Conservation (phyloP, 2,888 invertebrate genomes). For the Coelopa pilipes region DNA sequence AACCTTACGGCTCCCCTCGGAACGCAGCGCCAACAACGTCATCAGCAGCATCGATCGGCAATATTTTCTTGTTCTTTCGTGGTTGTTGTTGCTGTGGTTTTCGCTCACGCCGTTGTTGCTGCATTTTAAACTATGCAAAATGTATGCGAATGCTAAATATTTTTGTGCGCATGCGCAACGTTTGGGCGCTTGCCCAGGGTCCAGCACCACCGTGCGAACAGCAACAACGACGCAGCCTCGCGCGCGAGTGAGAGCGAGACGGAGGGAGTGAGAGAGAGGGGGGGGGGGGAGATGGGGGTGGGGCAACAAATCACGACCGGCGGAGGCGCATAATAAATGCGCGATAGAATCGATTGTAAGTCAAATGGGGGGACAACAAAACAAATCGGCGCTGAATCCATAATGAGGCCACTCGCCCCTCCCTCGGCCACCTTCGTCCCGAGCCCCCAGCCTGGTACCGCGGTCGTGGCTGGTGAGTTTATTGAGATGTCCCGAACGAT, state of each 20-base stretch:
- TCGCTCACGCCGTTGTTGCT: slow-evolving; percentile 24
- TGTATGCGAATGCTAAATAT: slow-evolving; percentile 51
- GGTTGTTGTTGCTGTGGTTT: slow-evolving; percentile 2
- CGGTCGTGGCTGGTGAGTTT: slow-evolving; percentile 31
- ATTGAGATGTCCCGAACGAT: slow-evolving; percentile 32
- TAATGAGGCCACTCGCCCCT: slow-evolving; percentile 40
- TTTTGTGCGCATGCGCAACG: slow-evolving; percentile 48
- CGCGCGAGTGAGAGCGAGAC: slow-evolving; percentile 37
- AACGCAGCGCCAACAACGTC: slow-evolving; percentile 24
- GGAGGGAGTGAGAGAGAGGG: not conserved
- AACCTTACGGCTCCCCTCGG: too few species aligned
- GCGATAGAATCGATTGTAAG: slow-evolving; percentile 38
- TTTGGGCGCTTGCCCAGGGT: slow-evolving; percentile 35
- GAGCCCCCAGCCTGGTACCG: slow-evolving; percentile 44
- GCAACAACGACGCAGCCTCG: slow-evolving; percentile 4
- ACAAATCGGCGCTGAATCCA: slow-evolving; percentile 49
- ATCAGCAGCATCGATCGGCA: slow-evolving; percentile 21
- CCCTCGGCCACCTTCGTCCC: slow-evolving; percentile 53
- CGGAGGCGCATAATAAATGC: slow-evolving; percentile 29
- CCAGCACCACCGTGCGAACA: slow-evolving; percentile 14
- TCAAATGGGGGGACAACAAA: slow-evolving; percentile 44
- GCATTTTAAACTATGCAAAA: slow-evolving; percentile 57
- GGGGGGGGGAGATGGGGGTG: slow-evolving; percentile 2
- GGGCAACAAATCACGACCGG: slow-evolving; percentile 44
- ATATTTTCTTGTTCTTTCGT: not conserved